Evolutionary conservation across 2,888 invertebrate genomes (phyloP).

Genomic region (Theretra japonica): DNA sequence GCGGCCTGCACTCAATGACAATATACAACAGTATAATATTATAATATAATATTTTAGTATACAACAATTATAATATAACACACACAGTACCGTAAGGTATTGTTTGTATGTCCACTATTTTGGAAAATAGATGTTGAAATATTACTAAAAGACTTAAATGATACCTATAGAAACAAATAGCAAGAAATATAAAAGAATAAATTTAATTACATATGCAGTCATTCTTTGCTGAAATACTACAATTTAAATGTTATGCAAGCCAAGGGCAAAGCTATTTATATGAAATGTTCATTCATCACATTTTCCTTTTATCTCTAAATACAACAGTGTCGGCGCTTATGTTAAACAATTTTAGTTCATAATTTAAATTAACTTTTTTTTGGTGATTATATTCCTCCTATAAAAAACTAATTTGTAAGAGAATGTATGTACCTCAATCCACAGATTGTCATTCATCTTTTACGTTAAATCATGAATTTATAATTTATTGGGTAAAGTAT

Average conservation of each 20-base stretch:
- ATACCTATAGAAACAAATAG: conserved; percentile 37
- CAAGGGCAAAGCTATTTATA: conserved; percentile 61
- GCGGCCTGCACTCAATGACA: no score
- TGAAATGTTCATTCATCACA: conserved; percentile 61
- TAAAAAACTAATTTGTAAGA: not conserved
- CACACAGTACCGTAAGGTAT: no score
- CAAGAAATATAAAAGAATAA: not conserved
- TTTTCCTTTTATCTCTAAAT: conserved; percentile 55
- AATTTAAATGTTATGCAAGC: conserved; percentile 60
- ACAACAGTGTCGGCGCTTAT: conserved; percentile 9
- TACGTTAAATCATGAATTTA: no score
- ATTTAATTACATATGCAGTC: not conserved
- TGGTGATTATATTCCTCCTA: not conserved
- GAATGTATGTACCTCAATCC: not conserved
- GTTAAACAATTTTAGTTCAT: not conserved
- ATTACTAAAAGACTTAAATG: not conserved
- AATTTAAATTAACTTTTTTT: not conserved
- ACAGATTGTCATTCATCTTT: no score
- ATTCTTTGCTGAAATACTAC: conserved; percentile 46
- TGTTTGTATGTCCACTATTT: no score
- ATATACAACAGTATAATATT: no score
- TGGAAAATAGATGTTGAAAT: no score
- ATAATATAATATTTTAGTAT: no score
- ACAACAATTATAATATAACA: no score
- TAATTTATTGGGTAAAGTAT: no score